Percentiles rank a stretch among this genome's conserved stretches.
phyloP scores from a whole-genome alignment of 2,888 invertebrate genomes.

The Podabrus alpinus region DNA sequence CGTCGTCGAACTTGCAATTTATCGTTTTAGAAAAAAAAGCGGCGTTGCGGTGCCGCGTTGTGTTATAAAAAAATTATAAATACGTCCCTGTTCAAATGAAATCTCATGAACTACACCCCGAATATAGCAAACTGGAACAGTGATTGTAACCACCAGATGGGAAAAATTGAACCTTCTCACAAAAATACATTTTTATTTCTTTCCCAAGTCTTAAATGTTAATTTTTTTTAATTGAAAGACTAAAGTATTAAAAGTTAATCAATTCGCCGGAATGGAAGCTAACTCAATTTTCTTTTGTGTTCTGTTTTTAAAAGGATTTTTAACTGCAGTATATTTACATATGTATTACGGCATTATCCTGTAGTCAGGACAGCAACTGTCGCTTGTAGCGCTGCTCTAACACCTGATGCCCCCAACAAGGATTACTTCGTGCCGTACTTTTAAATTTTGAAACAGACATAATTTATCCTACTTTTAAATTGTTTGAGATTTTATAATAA shows the following conservation, averaged over 20 bases:
- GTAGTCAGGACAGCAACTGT: slow-evolving; percentile 42
- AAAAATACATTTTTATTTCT: slow-evolving; percentile 11
- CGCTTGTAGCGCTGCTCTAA: slow-evolving; percentile 33
- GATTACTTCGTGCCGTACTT: slow-evolving; percentile 35
- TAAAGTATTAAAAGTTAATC: background rate
- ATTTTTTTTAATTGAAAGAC: background rate
- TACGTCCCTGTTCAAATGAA: slow-evolving; percentile 37
- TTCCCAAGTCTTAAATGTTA: background rate
- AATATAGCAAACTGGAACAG: slow-evolving; percentile 34
- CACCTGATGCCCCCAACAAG: slow-evolving; percentile 40
- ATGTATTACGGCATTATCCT: slow-evolving; percentile 36
- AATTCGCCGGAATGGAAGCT: background rate
- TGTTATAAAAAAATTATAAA: background rate
- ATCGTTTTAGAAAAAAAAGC: background rate
- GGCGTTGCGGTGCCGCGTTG: background rate
- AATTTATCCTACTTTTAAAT: slow-evolving; percentile 37
- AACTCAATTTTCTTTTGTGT: slow-evolving; percentile 1
- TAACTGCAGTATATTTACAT: slow-evolving; percentile 33
- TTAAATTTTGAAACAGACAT: slow-evolving; percentile 31
- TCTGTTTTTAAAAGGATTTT: slow-evolving; percentile 13
- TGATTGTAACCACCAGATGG: slow-evolving; percentile 45
- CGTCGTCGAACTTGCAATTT: background rate
- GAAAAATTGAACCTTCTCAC: slow-evolving; percentile 45
- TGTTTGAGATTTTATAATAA: slow-evolving; percentile 1
- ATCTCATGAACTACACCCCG: slow-evolving; percentile 44